Evolutionary conservation across 2,888 invertebrate species (phyloP), one percentile per base, ranked within the genome.

Genomic region (Chaitophorus viminalis): DNA sequence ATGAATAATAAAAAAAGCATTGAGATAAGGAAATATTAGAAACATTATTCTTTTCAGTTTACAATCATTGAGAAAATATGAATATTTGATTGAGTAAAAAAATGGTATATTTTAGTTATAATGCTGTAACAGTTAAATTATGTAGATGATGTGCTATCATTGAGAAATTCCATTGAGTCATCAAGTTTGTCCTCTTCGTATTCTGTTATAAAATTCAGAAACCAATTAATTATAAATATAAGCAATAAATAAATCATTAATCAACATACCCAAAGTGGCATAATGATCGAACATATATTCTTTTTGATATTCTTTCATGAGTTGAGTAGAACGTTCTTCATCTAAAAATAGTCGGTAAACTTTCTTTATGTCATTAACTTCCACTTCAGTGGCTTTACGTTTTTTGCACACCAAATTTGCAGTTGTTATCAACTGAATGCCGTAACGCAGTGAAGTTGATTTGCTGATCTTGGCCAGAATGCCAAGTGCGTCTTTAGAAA

Each of bases 341-440:
- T 99, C 99, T 89, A 98, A 93, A 92, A 99, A 99, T 87, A 99
- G 91, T 0, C 96, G 95, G 92, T 99, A 99, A 0, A 98, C 99
- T 90, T 97, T 95, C 92, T 97, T 98, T 0, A 99, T 95, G 91
- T 99, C 99, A 81, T 97, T 97, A 4, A 87, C 77, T 0, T 65
- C 78, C 18, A 89, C 96, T 93, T 96, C 96, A 6, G 94, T 94
- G 0, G 96, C 96, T 92, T 98, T 98, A 90, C 98, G 94, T 90
- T 97, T 95, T 78, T 95, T 94, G 86, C 97, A 95, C n/a, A 99
- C 97, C n/a, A 99, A 94, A 90, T 96, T 96, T 0, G 99, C 96
- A 0, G 98, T 97, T 60, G 98, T 98, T 90, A 99, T 99, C 60
- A 99, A 94, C 91, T 99, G 99, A 91, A 99, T 99, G 54, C 98